Conservation (phyloP, 2,888 invertebrate species). For the Cerastis leucographa region DNA sequence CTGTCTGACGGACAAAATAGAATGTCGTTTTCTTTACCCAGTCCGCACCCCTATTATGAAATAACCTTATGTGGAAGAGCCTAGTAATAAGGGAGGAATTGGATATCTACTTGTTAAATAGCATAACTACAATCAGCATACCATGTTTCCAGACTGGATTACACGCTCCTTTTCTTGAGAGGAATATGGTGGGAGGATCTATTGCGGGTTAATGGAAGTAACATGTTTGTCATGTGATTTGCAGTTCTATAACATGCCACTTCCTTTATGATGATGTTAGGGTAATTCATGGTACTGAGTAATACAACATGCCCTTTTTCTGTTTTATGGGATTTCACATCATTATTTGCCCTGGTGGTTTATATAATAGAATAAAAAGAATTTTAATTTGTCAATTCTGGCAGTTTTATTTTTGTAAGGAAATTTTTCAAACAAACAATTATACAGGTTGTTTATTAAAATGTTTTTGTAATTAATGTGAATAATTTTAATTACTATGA, state of each 20-base stretch:
- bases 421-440: neutral
- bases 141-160: neutral
- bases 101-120: neutral
- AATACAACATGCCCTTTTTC: neutral
- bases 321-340: neutral
- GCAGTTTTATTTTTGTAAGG: neutral
- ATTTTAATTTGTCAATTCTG: neutral
- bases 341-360: neutral
- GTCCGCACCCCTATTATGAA: no score
- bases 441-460: neutral
- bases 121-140: neutral
- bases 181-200: neutral
- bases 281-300: slow-evolving; percentile 1
- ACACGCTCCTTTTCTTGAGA: neutral
- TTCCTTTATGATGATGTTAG: neutral
- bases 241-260: neutral
- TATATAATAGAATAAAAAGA: no score
- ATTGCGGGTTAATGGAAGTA: neutral
- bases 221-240: neutral
- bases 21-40: no score
- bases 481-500: neutral
- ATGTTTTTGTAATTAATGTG: neutral
- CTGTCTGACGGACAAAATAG: no score
- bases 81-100: neutral
- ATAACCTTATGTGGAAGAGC: neutral